Percentiles rank a stretch among this genome's conserved stretches.
These are phyloP conservation scores for Catagonus wagneri DNA, from an alignment of 2,113 vertebrate genomes.

Conservation along the genomic window DNA sequence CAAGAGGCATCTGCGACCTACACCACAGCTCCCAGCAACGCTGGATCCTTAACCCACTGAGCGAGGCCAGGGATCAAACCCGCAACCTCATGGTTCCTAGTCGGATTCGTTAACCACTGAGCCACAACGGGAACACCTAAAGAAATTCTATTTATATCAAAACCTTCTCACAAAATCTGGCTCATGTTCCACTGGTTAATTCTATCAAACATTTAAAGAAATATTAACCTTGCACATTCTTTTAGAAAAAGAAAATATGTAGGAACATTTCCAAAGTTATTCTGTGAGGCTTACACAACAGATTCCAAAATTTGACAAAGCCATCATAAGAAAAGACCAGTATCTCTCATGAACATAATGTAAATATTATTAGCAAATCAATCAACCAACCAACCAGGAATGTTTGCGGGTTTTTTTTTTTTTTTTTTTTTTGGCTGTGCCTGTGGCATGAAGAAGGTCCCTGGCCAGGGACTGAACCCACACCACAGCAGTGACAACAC, in stretches of 20 bases:
- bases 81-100: no score
- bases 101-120: no score
- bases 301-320: conserved; percentile 9
- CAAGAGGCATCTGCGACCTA: no score
- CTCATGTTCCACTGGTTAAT: neutral
- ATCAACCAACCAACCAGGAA: neutral
- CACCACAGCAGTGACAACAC: no score
- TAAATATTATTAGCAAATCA: neutral
- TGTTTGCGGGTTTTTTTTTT: no score
- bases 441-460: no score
- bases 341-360: neutral
- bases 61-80: no score
- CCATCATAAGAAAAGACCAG: neutral
- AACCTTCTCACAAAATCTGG: neutral
- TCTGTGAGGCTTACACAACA: neutral
- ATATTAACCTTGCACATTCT: neutral
- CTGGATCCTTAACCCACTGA: no score
- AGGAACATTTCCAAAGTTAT: neutral
- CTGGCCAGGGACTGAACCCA: no score
- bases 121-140: no score
- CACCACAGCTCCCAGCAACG: no score
- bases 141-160: neutral
- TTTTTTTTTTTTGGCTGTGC: no score
- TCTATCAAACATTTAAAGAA: neutral
- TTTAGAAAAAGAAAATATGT: neutral